phyloP scores from a whole-genome alignment of 2,113 vertebrate genomes.

The Picathartes gymnocephalus region DNA sequence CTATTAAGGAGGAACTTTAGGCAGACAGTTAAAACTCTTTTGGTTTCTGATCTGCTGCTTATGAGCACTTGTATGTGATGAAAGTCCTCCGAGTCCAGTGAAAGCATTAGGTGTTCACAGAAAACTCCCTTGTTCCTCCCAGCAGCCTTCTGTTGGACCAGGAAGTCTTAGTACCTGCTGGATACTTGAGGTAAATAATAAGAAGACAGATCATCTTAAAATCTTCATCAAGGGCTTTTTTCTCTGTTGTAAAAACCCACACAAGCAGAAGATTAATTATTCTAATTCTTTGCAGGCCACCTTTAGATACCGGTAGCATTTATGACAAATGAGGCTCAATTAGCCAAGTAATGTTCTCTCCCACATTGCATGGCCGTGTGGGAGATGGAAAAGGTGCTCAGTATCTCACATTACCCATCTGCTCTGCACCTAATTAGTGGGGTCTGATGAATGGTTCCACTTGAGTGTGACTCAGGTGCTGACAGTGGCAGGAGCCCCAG shows the following conservation, averaged over 20 bases:
- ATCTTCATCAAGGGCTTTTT: not conserved
- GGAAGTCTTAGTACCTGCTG: not conserved
- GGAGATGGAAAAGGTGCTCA: slow-evolving; percentile 39
- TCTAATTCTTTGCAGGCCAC: slow-evolving; percentile 40
- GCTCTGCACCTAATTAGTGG: slow-evolving; percentile 39
- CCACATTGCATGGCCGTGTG: not conserved
- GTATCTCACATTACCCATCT: slow-evolving; percentile 23
- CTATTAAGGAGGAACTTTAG: slow-evolving; percentile 49
- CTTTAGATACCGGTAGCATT: slow-evolving; percentile 31
- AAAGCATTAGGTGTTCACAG: not conserved
- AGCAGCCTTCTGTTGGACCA: slow-evolving; percentile 10
- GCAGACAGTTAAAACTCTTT: slow-evolving; percentile 32
- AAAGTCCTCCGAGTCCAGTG: not conserved
- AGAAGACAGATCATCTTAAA: slow-evolving; percentile 34
- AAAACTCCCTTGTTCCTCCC: slow-evolving; percentile 32
- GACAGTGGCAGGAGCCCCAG: not conserved
- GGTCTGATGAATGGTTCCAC: slow-evolving; percentile 7
- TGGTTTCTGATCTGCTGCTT: slow-evolving; percentile 40
- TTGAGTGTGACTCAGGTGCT: not conserved
- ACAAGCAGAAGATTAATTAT: slow-evolving; percentile 43
- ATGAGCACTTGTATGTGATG: not conserved
- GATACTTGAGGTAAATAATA: slow-evolving; percentile 27
- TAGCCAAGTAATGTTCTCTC: slow-evolving; percentile 52
- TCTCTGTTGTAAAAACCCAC: not conserved
- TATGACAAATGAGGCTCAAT: slow-evolving; percentile 40